A percentile compares a stretch with the other conserved stretches of the same genome.
These are phyloP conservation scores for Zaprionus taronus DNA, from an alignment of 1,140 invertebrate genomes.

Conservation along the genomic window DNA sequence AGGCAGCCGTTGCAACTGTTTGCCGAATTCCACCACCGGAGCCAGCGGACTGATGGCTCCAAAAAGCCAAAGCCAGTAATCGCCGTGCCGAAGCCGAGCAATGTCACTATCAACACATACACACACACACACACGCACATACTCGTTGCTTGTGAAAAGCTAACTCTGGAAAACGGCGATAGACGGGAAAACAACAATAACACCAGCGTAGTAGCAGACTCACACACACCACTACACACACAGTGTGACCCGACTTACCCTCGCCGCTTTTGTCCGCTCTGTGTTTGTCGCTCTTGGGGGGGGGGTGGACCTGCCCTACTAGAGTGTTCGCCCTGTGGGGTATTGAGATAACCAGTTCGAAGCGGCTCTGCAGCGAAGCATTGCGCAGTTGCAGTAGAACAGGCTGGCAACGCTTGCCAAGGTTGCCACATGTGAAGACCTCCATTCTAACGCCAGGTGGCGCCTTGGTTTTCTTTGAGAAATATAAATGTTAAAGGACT, in stretches of 20 bases:
- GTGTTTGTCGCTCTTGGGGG: background rate
- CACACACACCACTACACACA: conserved; percentile 26
- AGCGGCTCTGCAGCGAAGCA: background rate
- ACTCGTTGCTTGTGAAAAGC: conserved; percentile 43
- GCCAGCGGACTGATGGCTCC: conserved; percentile 22
- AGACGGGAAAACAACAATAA: conserved; percentile 53
- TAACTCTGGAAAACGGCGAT: conserved; percentile 25
- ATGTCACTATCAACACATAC: conserved; percentile 49
- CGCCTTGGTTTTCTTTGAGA: background rate
- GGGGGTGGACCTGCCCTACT: conserved; percentile 29
- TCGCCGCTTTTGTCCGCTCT: background rate
- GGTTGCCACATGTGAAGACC: conserved; percentile 9
- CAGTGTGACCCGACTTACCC: background rate
- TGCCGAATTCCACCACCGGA: conserved; percentile 46
- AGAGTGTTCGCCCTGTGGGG: conserved; percentile 10
- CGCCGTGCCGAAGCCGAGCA: conserved; percentile 38
- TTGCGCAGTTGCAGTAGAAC: conserved; percentile 34
- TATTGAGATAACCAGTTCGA: conserved; percentile 6
- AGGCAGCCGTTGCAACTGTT: conserved; percentile 48
- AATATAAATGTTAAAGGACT: too few species aligned
- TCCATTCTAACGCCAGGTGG: conserved; percentile 7
- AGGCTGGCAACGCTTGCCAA: conserved; percentile 26
- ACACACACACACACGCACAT: conserved; percentile 17
- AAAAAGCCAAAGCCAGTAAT: conserved; percentile 46
- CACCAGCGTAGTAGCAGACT: conserved; percentile 49